Percentiles rank a stretch among this genome's conserved stretches.
These are phyloP conservation scores for Mormyrus proboscirostris DNA, from an alignment of 2,797 vertebrate species.

Conservation along the genomic window DNA sequence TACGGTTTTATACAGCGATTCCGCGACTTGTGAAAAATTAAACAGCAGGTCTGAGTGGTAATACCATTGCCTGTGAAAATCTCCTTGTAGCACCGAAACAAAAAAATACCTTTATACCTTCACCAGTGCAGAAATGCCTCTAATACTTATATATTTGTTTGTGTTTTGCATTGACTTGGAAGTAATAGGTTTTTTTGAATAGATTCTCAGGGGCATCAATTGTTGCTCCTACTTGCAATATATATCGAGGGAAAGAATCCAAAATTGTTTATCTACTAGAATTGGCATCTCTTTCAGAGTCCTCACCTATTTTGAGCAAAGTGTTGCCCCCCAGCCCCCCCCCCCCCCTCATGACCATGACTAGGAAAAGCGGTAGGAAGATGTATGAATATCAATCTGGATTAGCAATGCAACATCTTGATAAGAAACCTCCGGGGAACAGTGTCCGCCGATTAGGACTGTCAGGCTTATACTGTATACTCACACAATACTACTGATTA, in stretches of 20 bases:
- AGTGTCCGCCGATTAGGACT: background rate
- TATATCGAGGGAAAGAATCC: background rate
- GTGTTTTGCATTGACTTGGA: background rate
- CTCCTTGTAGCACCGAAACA: background rate
- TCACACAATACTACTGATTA: background rate
- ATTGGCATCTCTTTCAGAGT: background rate
- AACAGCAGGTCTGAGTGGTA: background rate
- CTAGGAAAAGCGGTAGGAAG: background rate
- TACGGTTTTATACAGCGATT: background rate
- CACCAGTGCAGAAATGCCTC: background rate
- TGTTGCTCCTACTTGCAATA: background rate
- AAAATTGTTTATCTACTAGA: background rate
- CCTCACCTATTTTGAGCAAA: background rate
- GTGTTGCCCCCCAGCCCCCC: background rate
- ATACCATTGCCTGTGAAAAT: background rate
- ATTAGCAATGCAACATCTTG: background rate
- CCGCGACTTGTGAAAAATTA: background rate
- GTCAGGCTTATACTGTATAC: background rate
- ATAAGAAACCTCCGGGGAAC: background rate
- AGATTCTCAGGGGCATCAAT: background rate
- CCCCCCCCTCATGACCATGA: background rate
- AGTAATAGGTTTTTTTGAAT: background rate
- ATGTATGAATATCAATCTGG: background rate
- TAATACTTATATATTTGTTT: background rate
- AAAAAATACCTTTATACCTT: background rate